Conservation (phyloP, 2,888 invertebrate species). For the Leptinotarsa juncta region DNA sequence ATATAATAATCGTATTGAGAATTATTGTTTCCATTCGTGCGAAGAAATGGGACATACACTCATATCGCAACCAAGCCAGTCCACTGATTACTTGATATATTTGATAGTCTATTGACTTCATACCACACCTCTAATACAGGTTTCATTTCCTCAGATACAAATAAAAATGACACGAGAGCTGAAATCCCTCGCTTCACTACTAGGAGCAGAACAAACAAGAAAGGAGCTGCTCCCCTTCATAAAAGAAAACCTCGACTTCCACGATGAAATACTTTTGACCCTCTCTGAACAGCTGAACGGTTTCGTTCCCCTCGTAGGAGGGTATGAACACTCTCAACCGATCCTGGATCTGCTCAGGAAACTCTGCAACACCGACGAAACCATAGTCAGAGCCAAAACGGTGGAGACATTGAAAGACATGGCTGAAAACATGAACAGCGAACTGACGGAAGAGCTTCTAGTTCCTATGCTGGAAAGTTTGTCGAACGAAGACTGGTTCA, state of each 20-base stretch:
- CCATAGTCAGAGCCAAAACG: slow-evolving; percentile 56
- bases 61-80: too few species aligned
- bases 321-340: slow-evolving; percentile 53
- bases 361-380: slow-evolving; percentile 59
- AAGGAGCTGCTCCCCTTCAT: slow-evolving; percentile 58
- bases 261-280: slow-evolving; percentile 57
- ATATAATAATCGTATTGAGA: too few species aligned
- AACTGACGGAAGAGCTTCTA: slow-evolving; percentile 53
- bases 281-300: slow-evolving; percentile 58
- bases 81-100: too few species aligned
- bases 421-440: slow-evolving; percentile 48
- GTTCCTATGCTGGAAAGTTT: slow-evolving; percentile 54
- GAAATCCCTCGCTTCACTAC: slow-evolving; percentile 53
- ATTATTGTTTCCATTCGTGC: too few species aligned
- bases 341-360: slow-evolving; percentile 57
- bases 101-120: too few species aligned
- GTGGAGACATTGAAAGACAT: slow-evolving; percentile 55
- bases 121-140: too few species aligned
- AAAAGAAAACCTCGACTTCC: slow-evolving; percentile 55
- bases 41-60: too few species aligned
- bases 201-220: slow-evolving; percentile 56
- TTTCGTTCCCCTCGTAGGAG: slow-evolving; percentile 59
- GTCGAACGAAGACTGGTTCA: slow-evolving; percentile 56
- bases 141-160: slow-evolving; percentile 66
- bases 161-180: slow-evolving; percentile 56